Evolutionary conservation across 2,113 vertebrate species (phyloP).

Genomic region (Mungos mungo): DNA sequence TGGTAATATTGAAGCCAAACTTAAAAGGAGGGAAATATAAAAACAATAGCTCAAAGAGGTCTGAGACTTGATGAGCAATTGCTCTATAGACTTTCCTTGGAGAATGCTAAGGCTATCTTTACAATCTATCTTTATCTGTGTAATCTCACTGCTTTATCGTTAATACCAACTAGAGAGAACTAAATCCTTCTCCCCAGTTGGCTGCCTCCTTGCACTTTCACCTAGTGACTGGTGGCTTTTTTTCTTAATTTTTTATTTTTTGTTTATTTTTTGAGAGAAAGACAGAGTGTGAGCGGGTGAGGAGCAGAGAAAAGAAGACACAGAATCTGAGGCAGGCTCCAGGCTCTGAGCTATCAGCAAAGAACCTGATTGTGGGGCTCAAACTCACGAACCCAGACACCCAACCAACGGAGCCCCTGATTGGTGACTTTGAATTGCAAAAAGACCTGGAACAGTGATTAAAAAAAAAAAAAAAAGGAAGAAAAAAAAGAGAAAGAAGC

Average conservation of each 20-base stretch:
- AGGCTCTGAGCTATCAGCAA: too few species aligned
- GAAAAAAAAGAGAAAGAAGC: rapidly evolving
- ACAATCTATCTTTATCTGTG: not conserved
- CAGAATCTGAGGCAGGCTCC: too few species aligned
- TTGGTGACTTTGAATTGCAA: not conserved
- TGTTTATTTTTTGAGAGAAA: too few species aligned
- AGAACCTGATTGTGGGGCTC: too few species aligned
- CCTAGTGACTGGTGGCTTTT: not conserved
- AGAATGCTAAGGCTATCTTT: not conserved
- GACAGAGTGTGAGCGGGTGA: too few species aligned
- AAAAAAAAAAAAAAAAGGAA: too few species aligned
- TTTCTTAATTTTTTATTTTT: too few species aligned
- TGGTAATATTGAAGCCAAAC: not conserved
- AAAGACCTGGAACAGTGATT: too few species aligned
- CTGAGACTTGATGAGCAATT: not conserved
- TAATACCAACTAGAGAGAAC: not conserved
- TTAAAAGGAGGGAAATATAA: not conserved
- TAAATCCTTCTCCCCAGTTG: not conserved
- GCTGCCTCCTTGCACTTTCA: not conserved
- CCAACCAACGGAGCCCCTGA: too few species aligned
- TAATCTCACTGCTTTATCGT: not conserved
- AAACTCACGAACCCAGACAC: too few species aligned
- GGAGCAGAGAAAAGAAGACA: too few species aligned
- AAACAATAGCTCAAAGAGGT: not conserved
- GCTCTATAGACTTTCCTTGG: not conserved